These are phyloP conservation scores for Procavia capensis DNA, from an alignment of 2,113 vertebrate species.

Conservation along the genomic window DNA sequence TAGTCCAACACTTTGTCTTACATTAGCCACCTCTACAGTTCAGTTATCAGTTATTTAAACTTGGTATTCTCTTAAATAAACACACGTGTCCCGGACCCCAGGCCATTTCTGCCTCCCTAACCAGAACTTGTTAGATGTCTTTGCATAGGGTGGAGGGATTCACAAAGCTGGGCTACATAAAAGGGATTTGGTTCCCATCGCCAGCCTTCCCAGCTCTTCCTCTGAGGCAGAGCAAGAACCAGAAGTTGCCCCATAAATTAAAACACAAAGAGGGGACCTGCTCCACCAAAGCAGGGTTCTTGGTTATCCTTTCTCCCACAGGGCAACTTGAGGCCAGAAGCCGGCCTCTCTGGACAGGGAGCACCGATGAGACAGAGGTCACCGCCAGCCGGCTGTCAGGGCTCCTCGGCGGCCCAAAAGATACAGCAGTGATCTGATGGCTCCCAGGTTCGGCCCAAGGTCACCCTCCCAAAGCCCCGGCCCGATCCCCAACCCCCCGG, in stretches of 20 bases:
- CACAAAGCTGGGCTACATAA: neutral
- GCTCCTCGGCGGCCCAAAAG: neutral
- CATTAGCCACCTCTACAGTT: neutral
- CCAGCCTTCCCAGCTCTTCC: constrained; percentile 26
- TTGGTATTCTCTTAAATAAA: neutral
- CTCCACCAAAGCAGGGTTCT: neutral
- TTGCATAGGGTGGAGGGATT: neutral
- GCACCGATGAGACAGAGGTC: constrained; percentile 33
- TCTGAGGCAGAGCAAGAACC: neutral
- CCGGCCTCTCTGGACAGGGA: neutral
- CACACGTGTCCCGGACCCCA: constrained; percentile 4
- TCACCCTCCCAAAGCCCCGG: constrained; percentile 58
- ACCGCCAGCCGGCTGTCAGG: neutral
- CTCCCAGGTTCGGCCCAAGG: constrained; percentile 75
- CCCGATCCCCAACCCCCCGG: neutral
- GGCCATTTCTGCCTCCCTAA: neutral
- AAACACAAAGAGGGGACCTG: constrained; percentile 56
- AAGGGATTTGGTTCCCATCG: neutral
- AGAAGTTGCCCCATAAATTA: constrained; percentile 18
- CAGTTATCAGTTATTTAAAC: neutral
- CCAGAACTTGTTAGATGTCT: constrained; percentile 19
- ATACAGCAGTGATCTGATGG: constrained; percentile 52
- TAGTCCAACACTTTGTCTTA: neutral
- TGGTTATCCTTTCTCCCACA: neutral
- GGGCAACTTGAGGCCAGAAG: constrained; percentile 8